Conservation (phyloP, 2,888 invertebrate species). For the Hydroisotoma schaefferi region DNA sequence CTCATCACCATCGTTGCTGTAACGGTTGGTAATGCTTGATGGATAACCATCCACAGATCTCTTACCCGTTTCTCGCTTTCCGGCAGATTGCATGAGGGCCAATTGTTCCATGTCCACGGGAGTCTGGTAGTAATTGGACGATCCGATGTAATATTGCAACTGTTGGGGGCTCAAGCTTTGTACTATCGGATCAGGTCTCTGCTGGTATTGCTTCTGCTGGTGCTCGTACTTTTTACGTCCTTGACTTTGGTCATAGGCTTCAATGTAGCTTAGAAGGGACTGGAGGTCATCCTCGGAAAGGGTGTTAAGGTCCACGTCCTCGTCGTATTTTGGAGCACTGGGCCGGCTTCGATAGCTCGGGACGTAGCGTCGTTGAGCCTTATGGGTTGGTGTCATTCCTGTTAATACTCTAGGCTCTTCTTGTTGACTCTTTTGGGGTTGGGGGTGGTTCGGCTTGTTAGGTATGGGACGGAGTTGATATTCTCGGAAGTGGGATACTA, state of each 20-base stretch:
- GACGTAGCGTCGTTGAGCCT: background rate
- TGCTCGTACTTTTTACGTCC: background rate
- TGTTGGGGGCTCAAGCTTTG: background rate
- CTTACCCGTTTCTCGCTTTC: slow-evolving; percentile 36
- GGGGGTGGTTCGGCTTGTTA: slow-evolving; percentile 7
- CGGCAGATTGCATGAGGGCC: slow-evolving; percentile 19
- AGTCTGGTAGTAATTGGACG: slow-evolving; percentile 7
- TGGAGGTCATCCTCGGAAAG: slow-evolving; percentile 38
- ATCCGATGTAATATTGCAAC: slow-evolving; percentile 14
- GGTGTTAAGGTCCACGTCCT: slow-evolving; percentile 6
- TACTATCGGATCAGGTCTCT: background rate
- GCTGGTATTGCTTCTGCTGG: background rate
- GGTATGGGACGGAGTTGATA: slow-evolving; percentile 19
- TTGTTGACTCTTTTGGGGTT: background rate
- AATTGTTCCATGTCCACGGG: slow-evolving; percentile 18
- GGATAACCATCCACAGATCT: slow-evolving; percentile 6
- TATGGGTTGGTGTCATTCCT: slow-evolving; percentile 3
- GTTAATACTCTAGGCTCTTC: slow-evolving; percentile 6
- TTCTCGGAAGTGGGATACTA: slow-evolving; percentile 35
- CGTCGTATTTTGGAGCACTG: background rate
- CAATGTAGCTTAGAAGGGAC: slow-evolving; percentile 33
- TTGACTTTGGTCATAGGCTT: slow-evolving; percentile 35
- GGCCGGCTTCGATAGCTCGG: background rate
- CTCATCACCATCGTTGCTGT: too few relatives aligned
- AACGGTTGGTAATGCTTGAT: too few relatives aligned